phyloP scores from a whole-genome alignment of 1,140 invertebrate species.

The Cephus cinctus region DNA sequence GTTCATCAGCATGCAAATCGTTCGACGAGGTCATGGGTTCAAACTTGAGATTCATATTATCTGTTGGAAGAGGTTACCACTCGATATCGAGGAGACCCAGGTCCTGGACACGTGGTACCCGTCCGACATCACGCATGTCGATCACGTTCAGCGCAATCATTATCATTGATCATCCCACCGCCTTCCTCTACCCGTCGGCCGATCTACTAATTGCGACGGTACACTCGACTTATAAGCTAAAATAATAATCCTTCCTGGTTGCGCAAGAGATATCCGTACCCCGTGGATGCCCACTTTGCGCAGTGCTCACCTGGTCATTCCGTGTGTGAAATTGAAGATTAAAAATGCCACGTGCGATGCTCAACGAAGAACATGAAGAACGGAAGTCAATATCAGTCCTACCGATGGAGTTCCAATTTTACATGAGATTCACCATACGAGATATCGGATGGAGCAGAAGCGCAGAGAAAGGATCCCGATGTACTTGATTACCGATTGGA shows the following conservation, averaged over 20 bases:
- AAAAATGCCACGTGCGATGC: no score
- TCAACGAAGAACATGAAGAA: no score
- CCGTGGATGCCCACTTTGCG: no score
- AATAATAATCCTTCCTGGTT: background rate
- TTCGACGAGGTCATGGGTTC: background rate
- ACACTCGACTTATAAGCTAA: background rate
- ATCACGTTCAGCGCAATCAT: constrained; percentile 42
- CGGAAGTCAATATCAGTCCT: no score
- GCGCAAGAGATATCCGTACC: no score
- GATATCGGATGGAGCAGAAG: no score
- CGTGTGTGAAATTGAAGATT: no score
- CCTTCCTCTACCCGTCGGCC: constrained; percentile 25
- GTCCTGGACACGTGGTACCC: background rate
- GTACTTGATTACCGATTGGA: no score
- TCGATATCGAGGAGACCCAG: background rate
- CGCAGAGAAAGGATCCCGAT: no score
- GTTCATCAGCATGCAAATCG: constrained; percentile 19
- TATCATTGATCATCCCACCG: constrained; percentile 42
- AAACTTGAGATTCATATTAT: constrained; percentile 11
- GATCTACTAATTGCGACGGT: constrained; percentile 35
- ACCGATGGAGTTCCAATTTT: no score
- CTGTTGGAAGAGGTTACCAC: constrained; percentile 15
- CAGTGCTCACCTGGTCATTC: no score
- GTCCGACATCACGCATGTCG: constrained; percentile 32
- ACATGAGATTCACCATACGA: no score